Evolutionary conservation across 2,797 vertebrate genomes (phyloP).

Genomic region (Typhlichthys eigenmanni): DNA sequence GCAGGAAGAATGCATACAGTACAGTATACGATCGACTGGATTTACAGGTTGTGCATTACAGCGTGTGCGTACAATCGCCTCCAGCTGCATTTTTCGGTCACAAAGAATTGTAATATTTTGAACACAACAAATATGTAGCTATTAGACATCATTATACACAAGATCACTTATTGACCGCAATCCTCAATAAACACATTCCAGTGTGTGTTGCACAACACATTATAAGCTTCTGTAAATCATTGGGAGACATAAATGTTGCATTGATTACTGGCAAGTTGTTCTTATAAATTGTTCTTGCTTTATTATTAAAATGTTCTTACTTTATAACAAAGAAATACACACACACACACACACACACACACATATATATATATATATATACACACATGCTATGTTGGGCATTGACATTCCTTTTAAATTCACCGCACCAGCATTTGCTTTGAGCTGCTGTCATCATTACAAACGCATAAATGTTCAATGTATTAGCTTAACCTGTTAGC

Average conservation of each 20-base stretch:
- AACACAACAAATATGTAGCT: constrained; percentile 20
- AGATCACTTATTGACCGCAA: constrained; percentile 53
- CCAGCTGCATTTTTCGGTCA: neutral
- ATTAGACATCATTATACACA: constrained; percentile 41
- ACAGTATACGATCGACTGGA: too few relatives aligned
- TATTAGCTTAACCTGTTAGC: constrained; percentile 7
- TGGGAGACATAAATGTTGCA: constrained; percentile 32
- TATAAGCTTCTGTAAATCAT: constrained; percentile 46
- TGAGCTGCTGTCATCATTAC: neutral
- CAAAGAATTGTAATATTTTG: constrained; percentile 24
- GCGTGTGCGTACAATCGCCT: neutral
- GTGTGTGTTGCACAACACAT: constrained; percentile 45
- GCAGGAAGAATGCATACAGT: neutral
- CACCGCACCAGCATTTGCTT: neutral
- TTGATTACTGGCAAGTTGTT: constrained; percentile 19
- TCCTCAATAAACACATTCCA: constrained; percentile 51
- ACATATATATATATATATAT: too few relatives aligned
- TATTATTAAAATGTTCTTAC: too few relatives aligned
- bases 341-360: too few relatives aligned
- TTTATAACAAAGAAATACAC: too few relatives aligned
- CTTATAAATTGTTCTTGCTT: constrained; percentile 2
- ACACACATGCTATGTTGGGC: too few relatives aligned
- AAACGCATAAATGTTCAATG: constrained; percentile 1
- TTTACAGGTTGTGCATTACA: neutral
- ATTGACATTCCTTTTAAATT: neutral